Evolutionary conservation across 2,797 vertebrate species (phyloP).

Genomic region (Acanthis flammea): DNA sequence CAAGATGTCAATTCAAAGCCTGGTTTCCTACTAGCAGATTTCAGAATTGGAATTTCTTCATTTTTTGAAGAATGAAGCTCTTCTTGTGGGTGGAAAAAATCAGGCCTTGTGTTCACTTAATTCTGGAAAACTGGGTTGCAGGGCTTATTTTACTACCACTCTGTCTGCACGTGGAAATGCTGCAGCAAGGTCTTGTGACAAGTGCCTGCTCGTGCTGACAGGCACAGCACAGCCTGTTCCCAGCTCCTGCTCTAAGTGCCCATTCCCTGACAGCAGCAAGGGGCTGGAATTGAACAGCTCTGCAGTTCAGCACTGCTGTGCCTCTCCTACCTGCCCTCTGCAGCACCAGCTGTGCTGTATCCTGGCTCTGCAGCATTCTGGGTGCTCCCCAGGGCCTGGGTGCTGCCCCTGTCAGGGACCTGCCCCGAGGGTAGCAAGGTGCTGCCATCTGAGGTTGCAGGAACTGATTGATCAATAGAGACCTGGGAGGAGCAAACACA

Average conservation of each 20-base stretch:
- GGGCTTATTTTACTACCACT: conserved; percentile 15
- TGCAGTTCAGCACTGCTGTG: not conserved
- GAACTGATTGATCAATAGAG: conserved; percentile 73
- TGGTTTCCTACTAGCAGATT: not conserved
- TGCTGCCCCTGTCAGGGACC: conserved; percentile 58
- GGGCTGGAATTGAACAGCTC: not conserved
- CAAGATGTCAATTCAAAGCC: not conserved
- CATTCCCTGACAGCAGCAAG: not conserved
- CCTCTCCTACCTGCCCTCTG: conserved; percentile 70
- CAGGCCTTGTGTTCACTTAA: not conserved
- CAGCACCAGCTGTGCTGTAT: conserved; percentile 6
- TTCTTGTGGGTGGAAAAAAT: not conserved
- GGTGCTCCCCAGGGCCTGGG: conserved; percentile 45
- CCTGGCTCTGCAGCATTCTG: conserved; percentile 66
- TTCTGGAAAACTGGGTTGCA: conserved; percentile 25
- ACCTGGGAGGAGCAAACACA: conserved; percentile 61
- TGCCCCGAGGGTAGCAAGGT: conserved; percentile 40
- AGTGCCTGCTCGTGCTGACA: not conserved
- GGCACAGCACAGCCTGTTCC: not conserved
- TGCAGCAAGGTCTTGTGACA: not conserved
- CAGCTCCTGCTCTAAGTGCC: not conserved
- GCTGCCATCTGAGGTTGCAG: conserved; percentile 45
- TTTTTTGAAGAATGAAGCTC: conserved; percentile 4
- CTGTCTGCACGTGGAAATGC: not conserved
- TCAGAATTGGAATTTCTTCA: not conserved